phyloP scores from a whole-genome alignment of 2,797 vertebrate genomes.

The Margarornis squamiger region DNA sequence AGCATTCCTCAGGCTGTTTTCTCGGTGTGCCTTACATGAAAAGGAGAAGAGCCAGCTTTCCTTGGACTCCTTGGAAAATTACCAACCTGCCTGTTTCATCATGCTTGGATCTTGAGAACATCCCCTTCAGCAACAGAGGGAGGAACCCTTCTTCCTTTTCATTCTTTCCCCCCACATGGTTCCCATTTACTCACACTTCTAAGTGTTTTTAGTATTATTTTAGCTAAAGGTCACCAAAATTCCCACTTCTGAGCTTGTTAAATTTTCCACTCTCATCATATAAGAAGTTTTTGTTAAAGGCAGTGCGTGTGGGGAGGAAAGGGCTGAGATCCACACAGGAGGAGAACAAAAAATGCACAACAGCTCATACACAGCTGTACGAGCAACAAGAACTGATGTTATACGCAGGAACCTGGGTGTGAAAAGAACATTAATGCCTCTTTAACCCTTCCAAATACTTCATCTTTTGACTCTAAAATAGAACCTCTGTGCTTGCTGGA shows the following conservation, averaged over 20 bases:
- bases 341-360: neutral
- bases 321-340: neutral
- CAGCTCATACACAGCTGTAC: neutral
- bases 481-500: neutral
- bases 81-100: neutral
- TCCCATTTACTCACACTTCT: slow-evolving; percentile 27
- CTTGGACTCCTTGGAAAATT: neutral
- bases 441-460: neutral
- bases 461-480: neutral
- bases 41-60: neutral
- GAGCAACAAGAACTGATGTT: neutral
- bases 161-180: neutral
- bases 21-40: neutral
- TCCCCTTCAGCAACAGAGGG: neutral
- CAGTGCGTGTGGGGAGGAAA: neutral
- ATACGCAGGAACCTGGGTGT: neutral
- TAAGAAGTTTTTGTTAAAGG: neutral
- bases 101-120: neutral
- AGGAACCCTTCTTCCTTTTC: slow-evolving; percentile 13
- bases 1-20: neutral
- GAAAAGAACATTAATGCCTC: neutral
- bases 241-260: slow-evolving; percentile 10
- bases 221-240: slow-evolving; percentile 38
- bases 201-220: neutral
- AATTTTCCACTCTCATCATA: neutral